A percentile compares a stretch with the other conserved stretches of the same genome.
Conservation (phyloP, 2,113 vertebrate genomes). For the Uropsilus gracilis region DNA sequence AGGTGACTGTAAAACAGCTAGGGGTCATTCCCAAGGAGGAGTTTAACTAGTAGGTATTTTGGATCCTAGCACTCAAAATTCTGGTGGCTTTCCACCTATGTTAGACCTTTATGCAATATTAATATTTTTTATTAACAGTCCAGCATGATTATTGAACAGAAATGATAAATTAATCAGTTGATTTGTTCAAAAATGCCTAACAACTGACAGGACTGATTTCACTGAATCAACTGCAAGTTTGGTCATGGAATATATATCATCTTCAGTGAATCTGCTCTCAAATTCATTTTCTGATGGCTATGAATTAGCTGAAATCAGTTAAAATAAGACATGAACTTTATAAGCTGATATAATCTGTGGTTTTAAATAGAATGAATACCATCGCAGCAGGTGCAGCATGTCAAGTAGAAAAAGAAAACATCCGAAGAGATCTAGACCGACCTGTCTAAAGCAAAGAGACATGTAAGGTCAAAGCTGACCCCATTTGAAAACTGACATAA, state of each 20-base stretch:
- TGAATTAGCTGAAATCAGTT: slow-evolving; percentile 57
- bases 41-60: slow-evolving; percentile 32
- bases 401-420: slow-evolving; percentile 59
- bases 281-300: slow-evolving; percentile 47
- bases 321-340: slow-evolving; percentile 64
- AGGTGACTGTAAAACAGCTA: slow-evolving; percentile 47
- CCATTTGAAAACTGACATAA: neutral
- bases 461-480: slow-evolving; percentile 45
- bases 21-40: slow-evolving; percentile 54
- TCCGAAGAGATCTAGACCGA: slow-evolving; percentile 1
- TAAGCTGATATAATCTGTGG: slow-evolving; percentile 55
- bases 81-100: neutral
- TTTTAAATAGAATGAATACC: slow-evolving; percentile 56
- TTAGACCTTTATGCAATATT: neutral
- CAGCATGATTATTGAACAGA: slow-evolving; percentile 15
- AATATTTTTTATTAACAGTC: slow-evolving; percentile 6
- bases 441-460: neutral
- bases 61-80: slow-evolving; percentile 24
- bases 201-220: neutral
- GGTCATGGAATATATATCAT: neutral
- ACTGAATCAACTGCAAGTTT: neutral
- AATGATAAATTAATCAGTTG: slow-evolving; percentile 3
- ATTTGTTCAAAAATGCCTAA: slow-evolving; percentile 22
- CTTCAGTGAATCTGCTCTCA: slow-evolving; percentile 14
- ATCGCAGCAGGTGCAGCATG: neutral